Conservation (phyloP, 1,140 invertebrate species). For the Vollenhovia emeryi region DNA sequence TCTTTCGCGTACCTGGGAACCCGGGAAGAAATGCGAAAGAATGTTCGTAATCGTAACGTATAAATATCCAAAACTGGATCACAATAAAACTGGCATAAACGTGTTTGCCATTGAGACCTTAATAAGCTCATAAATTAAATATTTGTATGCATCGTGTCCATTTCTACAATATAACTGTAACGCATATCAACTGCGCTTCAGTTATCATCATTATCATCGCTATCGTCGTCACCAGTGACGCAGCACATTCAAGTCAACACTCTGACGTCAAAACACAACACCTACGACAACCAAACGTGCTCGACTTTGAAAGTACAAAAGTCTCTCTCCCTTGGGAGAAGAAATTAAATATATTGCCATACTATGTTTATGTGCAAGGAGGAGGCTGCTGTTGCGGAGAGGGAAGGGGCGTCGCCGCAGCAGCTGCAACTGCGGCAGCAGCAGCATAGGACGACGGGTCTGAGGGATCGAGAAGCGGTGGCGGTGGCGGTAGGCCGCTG, state of each 20-base stretch:
- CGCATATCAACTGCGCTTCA: background rate
- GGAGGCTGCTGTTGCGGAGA: constrained; percentile 83
- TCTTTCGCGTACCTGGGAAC: background rate
- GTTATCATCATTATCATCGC: background rate
- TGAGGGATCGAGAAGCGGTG: constrained; percentile 81
- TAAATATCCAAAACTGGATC: constrained; percentile 25
- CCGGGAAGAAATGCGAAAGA: constrained; percentile 6
- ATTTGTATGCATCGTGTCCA: constrained; percentile 17
- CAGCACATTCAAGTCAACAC: background rate
- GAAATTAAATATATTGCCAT: background rate
- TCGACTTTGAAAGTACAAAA: background rate
- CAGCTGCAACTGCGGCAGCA: constrained; percentile 77
- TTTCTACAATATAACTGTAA: background rate
- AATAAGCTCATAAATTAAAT: constrained; percentile 30
- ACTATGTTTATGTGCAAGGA: constrained; percentile 73
- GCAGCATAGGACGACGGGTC: constrained; percentile 82
- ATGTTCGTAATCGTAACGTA: constrained; percentile 20
- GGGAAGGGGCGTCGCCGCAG: constrained; percentile 82
- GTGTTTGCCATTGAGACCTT: background rate
- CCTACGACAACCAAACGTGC: background rate
- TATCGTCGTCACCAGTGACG: background rate
- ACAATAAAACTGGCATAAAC: constrained; percentile 58
- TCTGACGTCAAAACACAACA: background rate
- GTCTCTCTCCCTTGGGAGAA: constrained; percentile 8
- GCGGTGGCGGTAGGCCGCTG: constrained; percentile 74